Base-by-base conservation (phyloP, 2,797 vertebrate species). In the Anguilla pacifica region DNA sequence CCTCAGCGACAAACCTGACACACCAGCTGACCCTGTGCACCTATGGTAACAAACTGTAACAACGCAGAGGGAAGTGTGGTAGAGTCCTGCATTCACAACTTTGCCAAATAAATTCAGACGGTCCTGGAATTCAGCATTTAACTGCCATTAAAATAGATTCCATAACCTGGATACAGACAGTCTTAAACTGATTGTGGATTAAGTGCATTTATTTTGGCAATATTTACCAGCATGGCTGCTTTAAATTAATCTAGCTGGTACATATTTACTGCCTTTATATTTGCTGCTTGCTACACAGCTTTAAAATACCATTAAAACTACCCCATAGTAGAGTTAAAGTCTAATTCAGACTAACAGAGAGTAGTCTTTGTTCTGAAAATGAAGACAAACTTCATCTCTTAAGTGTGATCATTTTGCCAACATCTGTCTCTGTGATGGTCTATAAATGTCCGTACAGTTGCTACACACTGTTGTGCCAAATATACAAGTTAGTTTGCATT, bases 1-100 rank as follows among this genome's bases (percentile, higher is more conserved):
- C 51, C 87, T 1, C 74, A 85, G 53, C 3, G 15, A 7, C 11
- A 15, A 55, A 31, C n/a, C 67, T 28, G 6, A 85, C 81, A 72
- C 74, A 86, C 46, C 86, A 55, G 72, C 83, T 31, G 64, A 55
- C 13, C 7, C 86, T 86, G 43, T 70, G 51, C 9, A 82, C 43
- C 35, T 57, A 25, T 31, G 49, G 39, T 39, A n/a, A 51, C 46
- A 49, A n/a, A 82, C 17, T 13, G 46, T 9, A 31, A 39, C 39
- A 25, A 81, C 39, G 7, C 35, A 81, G 19, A 81, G 39, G 17
- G 22, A 13, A 46, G 79, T 51, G 25, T 9, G 79, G 5, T 22
- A 25, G 43, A 46, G 79, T 13, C 4, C 4, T 31, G 2, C 43
- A n/a, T 19, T 10, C 39, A 49, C 6, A 10, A 10, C 19, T 25